Evolutionary conservation across 2,113 vertebrate species (phyloP), one percentile per base, ranked within the genome.

Genomic region (Corynorhinus townsendii): DNA sequence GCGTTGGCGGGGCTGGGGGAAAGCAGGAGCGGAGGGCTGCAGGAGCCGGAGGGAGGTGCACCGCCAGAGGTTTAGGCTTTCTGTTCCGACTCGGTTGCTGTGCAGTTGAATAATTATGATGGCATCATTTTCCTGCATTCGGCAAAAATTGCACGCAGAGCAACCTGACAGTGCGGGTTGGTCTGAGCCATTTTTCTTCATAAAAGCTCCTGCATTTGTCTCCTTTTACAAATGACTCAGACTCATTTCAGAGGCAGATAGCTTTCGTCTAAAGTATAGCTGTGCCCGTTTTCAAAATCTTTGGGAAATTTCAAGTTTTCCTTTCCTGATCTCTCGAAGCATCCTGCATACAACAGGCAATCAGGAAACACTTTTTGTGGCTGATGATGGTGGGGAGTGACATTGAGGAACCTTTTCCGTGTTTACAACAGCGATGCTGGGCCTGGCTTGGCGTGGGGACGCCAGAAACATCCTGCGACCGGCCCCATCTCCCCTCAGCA

Each of bases 341-440:
- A 69, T 64, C 93, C 94, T 64, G 89, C 49, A 0, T 26, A 1
- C 26, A 77, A 72, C 35, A 71, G 89, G 8, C 91, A 79, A 76
- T 69, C 87, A 52, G 1, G 90, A 92, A 92, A 33, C 81, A 82
- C 33, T n/a, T 81, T 56, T n/a, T 38, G 89, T 84, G 77, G 79
- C 66, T 52, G 91, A 45, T 64, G 91, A 24, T 64, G 87, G 73
- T 16, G n/a, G 75, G 79, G 73, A 94, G 89, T 33, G 93, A 72
- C 49, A 77, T 20, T 24, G 93, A 96, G 93, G 76, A 73, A 38
- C 11, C 86, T 96, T 96, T 92, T 72, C n/a, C 33, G 86, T 81
- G 89, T 43, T 45, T 12, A 20, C 86, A 56, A 91, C 54, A 86
- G 90, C 5, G 2, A 8, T 7, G 24, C 59, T 62, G 40, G 5